Evolutionary conservation across 2,797 vertebrate species (phyloP), one percentile per base, ranked within the genome.

Genomic region (Gymnocypris eckloni): DNA sequence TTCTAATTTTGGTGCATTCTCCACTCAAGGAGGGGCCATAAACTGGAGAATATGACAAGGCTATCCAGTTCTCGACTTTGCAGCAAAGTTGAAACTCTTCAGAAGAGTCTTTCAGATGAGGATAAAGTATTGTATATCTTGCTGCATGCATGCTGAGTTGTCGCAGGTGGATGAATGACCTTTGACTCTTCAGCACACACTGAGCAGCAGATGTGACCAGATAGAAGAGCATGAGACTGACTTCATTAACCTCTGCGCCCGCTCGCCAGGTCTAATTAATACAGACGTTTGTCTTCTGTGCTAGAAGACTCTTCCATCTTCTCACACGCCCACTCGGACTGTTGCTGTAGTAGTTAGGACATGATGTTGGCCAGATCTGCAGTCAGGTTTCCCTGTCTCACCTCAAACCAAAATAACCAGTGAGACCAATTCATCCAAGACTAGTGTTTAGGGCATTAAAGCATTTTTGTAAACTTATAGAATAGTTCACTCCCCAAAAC

Each of bases 161-260:
- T 69, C 43, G 64, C 78, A 86, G 89, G 67, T 83, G 77, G 54
- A 59, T 71, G 28, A 15, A 37, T 79, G 50, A 86, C 81, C 85
- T 86, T 82, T 82, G 83, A 87, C 71, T 71, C 82, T 33, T 69
- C 28, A 12, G 50, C 66, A 82, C 80, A 80, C 43, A 41, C 12
- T 64, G 78, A 79, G 80, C 82, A 82, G 87, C 76, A 70, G 54
- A 79, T 85, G 83, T 85, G 86, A 77, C 48, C 75, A 86, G 79
- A 61, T 84, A 86, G 75, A 85, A 76, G 76, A 85, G 76, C 22
- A 43, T 89, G 0, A 1, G 84, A 82, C 89, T 87, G 6, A 28
- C 18, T 87, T 37, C 15, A 15, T 89, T 92, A 85, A 82, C 90
- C 45, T 90, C 79, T 75, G 83, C 25, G 84, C 25, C 7, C 20